Evolutionary conservation across 2,888 invertebrate species (phyloP).

Genomic region (Cephus rjabovi): DNA sequence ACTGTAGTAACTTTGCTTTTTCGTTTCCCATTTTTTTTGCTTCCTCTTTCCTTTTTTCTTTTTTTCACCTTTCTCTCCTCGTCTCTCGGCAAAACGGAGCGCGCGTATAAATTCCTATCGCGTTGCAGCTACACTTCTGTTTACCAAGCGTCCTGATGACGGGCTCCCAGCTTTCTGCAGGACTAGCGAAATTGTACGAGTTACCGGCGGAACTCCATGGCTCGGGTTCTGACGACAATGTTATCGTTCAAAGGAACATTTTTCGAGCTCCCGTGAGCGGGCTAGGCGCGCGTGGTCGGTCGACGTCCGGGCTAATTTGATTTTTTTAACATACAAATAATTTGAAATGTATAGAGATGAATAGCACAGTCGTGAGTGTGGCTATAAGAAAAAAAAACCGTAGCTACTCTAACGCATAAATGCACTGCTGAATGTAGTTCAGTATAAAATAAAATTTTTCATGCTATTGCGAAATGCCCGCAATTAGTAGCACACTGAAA

Average conservation of each 20-base stretch:
- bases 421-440: not conserved
- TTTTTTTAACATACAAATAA: not conserved
- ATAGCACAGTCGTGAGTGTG: not conserved
- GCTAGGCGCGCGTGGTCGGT: not conserved
- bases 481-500: not conserved
- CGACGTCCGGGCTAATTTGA: not conserved
- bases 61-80: constrained; percentile 18
- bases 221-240: not conserved
- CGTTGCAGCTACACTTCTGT: not conserved
- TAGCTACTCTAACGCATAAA: not conserved
- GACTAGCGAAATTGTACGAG: not conserved
- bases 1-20: not conserved
- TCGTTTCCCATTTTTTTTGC: not conserved
- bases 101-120: not conserved
- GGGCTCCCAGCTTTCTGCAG: not conserved
- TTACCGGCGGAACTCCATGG: not conserved
- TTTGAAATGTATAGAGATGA: not conserved
- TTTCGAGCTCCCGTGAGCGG: not conserved
- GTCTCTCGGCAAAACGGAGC: constrained; percentile 12
- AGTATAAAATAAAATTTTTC: not conserved
- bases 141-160: not conserved
- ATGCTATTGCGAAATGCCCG: not conserved
- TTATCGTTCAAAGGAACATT: not conserved
- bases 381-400: not conserved
- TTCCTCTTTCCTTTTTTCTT: constrained; percentile 9